phyloP scores from a whole-genome alignment of 2,113 vertebrate species.

The Hiodon alosoides region DNA sequence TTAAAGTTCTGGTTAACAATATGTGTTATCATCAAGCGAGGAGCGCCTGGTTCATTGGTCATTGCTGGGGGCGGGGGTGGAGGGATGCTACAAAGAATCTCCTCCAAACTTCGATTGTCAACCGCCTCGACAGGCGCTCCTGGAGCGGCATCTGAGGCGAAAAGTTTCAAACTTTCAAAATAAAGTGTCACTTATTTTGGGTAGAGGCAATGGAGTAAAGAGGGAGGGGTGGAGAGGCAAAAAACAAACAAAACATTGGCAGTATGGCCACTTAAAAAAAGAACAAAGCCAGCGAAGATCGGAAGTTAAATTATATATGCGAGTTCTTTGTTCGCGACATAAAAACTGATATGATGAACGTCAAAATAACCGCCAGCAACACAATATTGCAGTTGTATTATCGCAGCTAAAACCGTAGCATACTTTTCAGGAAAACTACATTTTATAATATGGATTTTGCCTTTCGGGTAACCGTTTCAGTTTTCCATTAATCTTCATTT shows the following conservation, averaged over 20 bases:
- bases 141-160: slow-evolving; percentile 60
- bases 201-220: slow-evolving; percentile 44
- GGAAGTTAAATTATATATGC: slow-evolving; percentile 42
- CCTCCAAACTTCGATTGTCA: slow-evolving; percentile 88
- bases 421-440: background rate
- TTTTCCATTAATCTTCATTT: too few relatives aligned
- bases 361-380: background rate
- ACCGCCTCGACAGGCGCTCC: slow-evolving; percentile 61
- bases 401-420: background rate
- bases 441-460: background rate
- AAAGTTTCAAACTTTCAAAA: slow-evolving; percentile 52
- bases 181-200: slow-evolving; percentile 49
- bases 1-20: slow-evolving; percentile 98
- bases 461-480: background rate
- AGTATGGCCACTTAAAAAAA: slow-evolving; percentile 39
- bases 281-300: slow-evolving; percentile 39
- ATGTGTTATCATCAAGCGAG: slow-evolving; percentile 97
- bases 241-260: slow-evolving; percentile 56
- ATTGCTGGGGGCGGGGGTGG: slow-evolving; percentile 94
- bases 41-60: slow-evolving; percentile 94
- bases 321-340: slow-evolving; percentile 48
- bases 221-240: slow-evolving; percentile 49
- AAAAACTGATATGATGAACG: background rate
- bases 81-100: slow-evolving; percentile 91
- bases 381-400: background rate